These are phyloP conservation scores for Zaprionus vittiger DNA, from an alignment of 1,140 invertebrate genomes.

Conservation along the genomic window DNA sequence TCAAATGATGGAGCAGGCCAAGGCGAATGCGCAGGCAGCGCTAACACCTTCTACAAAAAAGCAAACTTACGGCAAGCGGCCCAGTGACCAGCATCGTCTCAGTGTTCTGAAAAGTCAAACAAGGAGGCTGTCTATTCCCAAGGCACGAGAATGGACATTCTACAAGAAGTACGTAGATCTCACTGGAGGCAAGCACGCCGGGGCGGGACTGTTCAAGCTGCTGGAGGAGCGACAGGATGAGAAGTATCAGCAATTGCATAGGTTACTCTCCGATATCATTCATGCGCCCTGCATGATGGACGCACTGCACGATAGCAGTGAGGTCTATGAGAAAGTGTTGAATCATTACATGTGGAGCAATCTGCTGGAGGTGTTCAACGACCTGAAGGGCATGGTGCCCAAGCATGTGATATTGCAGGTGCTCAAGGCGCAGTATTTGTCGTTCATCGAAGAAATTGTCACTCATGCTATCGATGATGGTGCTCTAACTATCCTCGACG, in stretches of 20 bases:
- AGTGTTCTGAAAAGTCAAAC: too few species aligned
- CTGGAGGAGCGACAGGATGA: background rate
- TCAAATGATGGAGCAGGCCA: background rate
- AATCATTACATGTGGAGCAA: constrained; percentile 53
- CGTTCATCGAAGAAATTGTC: constrained; percentile 20
- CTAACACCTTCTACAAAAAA: too few species aligned
- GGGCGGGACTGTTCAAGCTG: background rate
- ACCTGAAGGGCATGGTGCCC: constrained; percentile 5
- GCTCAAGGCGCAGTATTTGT: constrained; percentile 35
- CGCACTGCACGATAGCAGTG: background rate
- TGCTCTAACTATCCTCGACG: background rate
- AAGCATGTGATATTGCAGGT: background rate
- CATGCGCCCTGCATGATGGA: constrained; percentile 21
- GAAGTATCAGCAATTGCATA: constrained; percentile 11
- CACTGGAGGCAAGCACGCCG: background rate
- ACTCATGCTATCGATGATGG: background rate
- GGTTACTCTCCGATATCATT: constrained; percentile 24
- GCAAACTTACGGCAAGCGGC: too few species aligned
- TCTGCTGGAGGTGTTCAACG: constrained; percentile 10
- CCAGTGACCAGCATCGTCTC: too few species aligned
- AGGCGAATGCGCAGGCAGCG: too few species aligned
- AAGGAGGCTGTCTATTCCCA: too few species aligned
- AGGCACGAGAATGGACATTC: background rate
- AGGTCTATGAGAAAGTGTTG: background rate
- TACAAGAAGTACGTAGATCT: background rate